These are phyloP conservation scores for Tribolium madens DNA, from an alignment of 1,140 invertebrate species.

Conservation along the genomic window DNA sequence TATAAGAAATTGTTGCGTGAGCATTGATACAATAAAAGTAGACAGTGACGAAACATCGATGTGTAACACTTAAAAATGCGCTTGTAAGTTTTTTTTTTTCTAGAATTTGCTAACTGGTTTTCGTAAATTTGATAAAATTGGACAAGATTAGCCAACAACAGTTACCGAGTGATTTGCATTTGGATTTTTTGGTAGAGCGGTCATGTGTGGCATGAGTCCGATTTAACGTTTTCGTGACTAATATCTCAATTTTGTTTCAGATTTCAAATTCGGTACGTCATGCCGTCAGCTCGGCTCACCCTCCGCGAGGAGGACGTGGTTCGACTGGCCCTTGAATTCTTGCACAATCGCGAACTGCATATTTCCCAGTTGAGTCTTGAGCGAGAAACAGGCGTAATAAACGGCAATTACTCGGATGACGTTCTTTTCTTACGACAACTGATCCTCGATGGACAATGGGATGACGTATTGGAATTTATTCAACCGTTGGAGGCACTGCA, in stretches of 20 bases:
- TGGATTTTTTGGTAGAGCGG: conserved; percentile 34
- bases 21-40: not conserved
- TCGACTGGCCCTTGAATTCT: conserved; percentile 90
- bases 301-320: conserved; percentile 93
- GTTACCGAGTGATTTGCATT: conserved; percentile 21
- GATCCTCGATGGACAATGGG: conserved; percentile 98
- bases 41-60: conserved; percentile 10
- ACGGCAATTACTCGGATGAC: conserved; percentile 91
- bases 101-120: not conserved
- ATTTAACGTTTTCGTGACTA: not conserved
- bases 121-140: not conserved
- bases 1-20: conserved; percentile 1
- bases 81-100: conserved; percentile 6
- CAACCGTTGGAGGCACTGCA: conserved; percentile 90
- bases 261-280: conserved; percentile 76
- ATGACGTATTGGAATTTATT: conserved; percentile 96
- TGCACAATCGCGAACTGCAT: conserved; percentile 89
- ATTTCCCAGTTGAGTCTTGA: conserved; percentile 93
- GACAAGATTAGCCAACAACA: not conserved
- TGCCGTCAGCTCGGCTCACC: conserved; percentile 85
- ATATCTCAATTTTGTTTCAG: conserved; percentile 63
- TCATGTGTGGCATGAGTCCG: conserved; percentile 12
- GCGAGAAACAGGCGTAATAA: conserved; percentile 95
- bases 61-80: conserved; percentile 3
- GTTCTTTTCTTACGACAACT: conserved; percentile 93